Evolutionary conservation across 2,797 vertebrate species (phyloP), one percentile per base, ranked within the genome.

Genomic region (Yasuhikotakia modesta): DNA sequence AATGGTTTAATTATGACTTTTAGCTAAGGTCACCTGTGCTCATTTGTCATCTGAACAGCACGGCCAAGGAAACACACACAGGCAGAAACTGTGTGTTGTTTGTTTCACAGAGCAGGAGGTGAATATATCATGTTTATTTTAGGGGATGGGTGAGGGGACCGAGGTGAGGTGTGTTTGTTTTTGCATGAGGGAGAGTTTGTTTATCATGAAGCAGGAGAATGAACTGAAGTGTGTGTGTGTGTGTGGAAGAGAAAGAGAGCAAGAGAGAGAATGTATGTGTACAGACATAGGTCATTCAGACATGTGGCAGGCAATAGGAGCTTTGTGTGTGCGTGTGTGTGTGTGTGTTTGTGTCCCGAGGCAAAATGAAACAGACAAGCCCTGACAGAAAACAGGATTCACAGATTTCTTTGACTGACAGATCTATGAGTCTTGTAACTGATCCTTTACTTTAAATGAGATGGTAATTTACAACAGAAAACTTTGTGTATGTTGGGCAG

Each of bases 101-200:
- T 84, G 77, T 35, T 81, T 70, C 52, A 73, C 77, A 39, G 74
- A 5, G 64, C 43, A 70, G 77, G 79, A 57, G 78, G 73, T 73
- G 73, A 73, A 65, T 24, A 57, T 65, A 48, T 45, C 0, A 32
- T 76, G 80, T 82, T 82, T 81, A 82, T 81, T 79, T 79, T 63
- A 50, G 71, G 55, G 63, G 21, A 30, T 27, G n/a, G 22, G n/a
- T 32, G 60, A 63, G 30, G 60, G 60, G 60, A 6, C 8, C n/a
- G 58, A 61, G 27, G 58, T 61, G 27, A 32, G 5, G 14, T 19
- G 57, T 58, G 22, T 30, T 52, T 64, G 10, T 57, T 21, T n/a
- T 17, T 68, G 65, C 64, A 46, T 68, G 70, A 10, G 17, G 70
- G 78, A 57, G 24, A 73, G 71, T 79, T 80, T 70, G 71, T 79